A percentile compares a stretch with the other conserved stretches of the same genome.
Conservation (phyloP, 35 echinoderm and acorn worm species). For the Ophioderma brevispina region DNA sequence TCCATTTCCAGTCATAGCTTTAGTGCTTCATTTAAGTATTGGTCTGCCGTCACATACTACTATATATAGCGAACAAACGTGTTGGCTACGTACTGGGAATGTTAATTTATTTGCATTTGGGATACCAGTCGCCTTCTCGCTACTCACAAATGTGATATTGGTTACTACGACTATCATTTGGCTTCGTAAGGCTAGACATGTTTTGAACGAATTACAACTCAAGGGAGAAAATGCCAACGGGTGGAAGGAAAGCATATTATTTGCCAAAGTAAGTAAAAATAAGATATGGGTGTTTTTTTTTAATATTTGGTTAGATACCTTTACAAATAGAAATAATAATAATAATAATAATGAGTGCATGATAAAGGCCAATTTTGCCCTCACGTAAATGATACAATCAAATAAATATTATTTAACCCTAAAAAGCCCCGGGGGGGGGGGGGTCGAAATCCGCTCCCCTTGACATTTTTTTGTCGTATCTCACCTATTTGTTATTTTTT, state of each 20-base stretch:
- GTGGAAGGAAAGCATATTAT: neutral
- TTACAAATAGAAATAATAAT: no score
- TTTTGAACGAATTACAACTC: neutral
- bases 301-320: no score
- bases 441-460: no score
- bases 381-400: no score
- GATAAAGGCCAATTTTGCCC: no score
- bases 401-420: no score
- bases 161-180: neutral
- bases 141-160: neutral
- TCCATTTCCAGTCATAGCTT: neutral
- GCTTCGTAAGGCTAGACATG: neutral
- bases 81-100: neutral
- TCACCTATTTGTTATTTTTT: no score
- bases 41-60: neutral
- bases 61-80: neutral
- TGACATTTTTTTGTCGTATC: no score
- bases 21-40: neutral
- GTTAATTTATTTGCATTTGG: neutral
- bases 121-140: neutral
- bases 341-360: no score
- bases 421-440: no score
- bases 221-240: neutral
- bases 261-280: neutral
- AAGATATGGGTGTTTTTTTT: no score